phyloP scores from a whole-genome alignment of 2,113 vertebrate genomes.

The Ploceus nigricollis region DNA sequence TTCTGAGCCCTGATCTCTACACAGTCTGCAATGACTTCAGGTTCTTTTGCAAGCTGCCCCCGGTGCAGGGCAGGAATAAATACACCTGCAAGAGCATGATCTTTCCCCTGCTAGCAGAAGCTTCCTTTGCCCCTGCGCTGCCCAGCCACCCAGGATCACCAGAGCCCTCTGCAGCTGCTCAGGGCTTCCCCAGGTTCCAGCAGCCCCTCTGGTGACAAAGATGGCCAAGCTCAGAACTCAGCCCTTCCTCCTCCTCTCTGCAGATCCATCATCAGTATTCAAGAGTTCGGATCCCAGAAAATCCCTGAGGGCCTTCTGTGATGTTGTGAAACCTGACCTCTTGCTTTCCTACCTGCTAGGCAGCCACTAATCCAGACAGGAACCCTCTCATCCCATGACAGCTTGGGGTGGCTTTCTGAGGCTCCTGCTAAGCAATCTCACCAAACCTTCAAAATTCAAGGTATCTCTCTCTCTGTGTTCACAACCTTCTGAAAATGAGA shows the following conservation, averaged over 20 bases:
- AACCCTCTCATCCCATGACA: fast-evolving
- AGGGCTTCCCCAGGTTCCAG: fast-evolving
- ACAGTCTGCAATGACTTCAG: background rate
- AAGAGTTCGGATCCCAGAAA: fast-evolving
- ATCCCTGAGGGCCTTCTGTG: background rate
- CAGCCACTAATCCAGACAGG: background rate
- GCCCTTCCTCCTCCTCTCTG: background rate
- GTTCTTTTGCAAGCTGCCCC: background rate
- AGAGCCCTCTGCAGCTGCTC: background rate
- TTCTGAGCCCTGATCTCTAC: background rate
- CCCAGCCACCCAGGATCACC: background rate
- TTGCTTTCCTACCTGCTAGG: background rate
- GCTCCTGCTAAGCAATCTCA: background rate
- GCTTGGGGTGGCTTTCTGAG: background rate
- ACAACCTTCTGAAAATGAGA: background rate
- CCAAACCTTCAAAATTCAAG: background rate
- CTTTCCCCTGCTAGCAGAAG: background rate
- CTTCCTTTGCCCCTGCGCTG: background rate
- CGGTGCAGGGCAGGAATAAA: background rate
- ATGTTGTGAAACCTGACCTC: background rate
- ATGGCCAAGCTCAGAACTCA: background rate
- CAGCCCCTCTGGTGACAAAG: background rate
- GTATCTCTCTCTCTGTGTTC: background rate
- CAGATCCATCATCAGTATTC: fast-evolving
- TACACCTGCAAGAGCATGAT: background rate